phyloP scores from a whole-genome alignment of 2,888 invertebrate species.

The Caenorhabditis japonica region DNA sequence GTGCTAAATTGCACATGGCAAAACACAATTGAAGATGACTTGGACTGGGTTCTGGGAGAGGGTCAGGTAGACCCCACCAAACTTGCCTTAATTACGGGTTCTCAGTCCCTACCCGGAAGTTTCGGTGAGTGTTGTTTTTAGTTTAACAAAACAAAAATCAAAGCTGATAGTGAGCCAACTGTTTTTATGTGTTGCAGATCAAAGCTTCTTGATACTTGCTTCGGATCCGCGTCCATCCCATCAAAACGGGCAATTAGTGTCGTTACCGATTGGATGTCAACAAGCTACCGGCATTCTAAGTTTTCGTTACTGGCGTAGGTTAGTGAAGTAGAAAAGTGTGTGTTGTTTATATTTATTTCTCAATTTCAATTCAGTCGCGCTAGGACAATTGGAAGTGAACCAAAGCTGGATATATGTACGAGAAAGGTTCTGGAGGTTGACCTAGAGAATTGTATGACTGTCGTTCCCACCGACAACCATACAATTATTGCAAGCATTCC shows the following conservation, averaged over 20 bases:
- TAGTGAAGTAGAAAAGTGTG: conserved; percentile 7
- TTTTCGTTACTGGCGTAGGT: conserved; percentile 67
- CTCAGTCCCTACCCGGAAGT: conserved; percentile 60
- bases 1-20: conserved; percentile 61
- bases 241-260: conserved; percentile 62
- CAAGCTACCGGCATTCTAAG: conserved; percentile 64
- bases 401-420: conserved; percentile 65
- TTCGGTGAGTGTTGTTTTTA: conserved; percentile 12
- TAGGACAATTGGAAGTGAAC: conserved; percentile 58
- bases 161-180: not conserved
- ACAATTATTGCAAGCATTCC: conserved; percentile 67
- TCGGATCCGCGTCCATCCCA: conserved; percentile 61
- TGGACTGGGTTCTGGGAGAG: conserved; percentile 67
- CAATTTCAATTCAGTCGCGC: conserved; percentile 60
- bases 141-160: not conserved
- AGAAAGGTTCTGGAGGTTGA: conserved; percentile 55
- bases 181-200: conserved; percentile 38
- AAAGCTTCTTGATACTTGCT: conserved; percentile 63
- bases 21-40: conserved; percentile 62
- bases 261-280: conserved; percentile 68
- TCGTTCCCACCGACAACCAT: conserved; percentile 62
- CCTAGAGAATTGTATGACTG: conserved; percentile 65
- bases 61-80: conserved; percentile 62
- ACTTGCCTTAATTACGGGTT: conserved; percentile 63
- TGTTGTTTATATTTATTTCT: not conserved